Evolutionary conservation across 2,797 vertebrate genomes (phyloP).

Genomic region (Loris lydekkerianus): DNA sequence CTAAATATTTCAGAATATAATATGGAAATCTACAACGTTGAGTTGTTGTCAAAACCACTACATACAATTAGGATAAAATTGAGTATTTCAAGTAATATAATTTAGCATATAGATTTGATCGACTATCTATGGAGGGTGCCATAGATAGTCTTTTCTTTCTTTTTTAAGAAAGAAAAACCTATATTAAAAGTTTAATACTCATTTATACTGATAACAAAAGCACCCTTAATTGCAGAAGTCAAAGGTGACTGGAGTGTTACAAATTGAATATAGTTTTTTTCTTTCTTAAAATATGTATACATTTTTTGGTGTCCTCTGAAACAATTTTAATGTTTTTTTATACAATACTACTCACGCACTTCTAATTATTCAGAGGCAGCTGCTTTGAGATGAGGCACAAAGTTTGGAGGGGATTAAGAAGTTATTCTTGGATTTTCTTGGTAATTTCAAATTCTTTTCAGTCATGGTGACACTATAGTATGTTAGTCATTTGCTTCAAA

Average conservation of each 20-base stretch:
- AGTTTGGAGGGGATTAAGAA: neutral
- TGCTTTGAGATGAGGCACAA: neutral
- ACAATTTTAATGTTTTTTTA: neutral
- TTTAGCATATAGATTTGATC: constrained; percentile 3
- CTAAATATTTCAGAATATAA: constrained; percentile 23
- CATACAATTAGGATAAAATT: neutral
- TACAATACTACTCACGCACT: neutral
- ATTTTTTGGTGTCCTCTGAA: neutral
- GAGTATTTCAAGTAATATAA: neutral
- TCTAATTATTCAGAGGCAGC: neutral
- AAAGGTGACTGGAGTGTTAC: no score
- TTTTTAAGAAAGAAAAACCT: no score
- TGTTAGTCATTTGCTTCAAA: constrained; percentile 18
- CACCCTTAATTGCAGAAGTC: no score
- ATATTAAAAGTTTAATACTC: no score
- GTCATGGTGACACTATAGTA: neutral
- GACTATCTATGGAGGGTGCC: neutral
- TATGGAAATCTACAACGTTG: neutral
- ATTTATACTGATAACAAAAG: no score
- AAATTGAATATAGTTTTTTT: no score
- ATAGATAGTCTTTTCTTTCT: no score
- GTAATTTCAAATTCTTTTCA: constrained; percentile 46
- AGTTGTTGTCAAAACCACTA: neutral
- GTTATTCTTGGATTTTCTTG: constrained; percentile 44
- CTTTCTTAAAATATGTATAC: no score